Evolutionary conservation across 2,797 vertebrate genomes (phyloP).

Genomic region (Coilia nasus): DNA sequence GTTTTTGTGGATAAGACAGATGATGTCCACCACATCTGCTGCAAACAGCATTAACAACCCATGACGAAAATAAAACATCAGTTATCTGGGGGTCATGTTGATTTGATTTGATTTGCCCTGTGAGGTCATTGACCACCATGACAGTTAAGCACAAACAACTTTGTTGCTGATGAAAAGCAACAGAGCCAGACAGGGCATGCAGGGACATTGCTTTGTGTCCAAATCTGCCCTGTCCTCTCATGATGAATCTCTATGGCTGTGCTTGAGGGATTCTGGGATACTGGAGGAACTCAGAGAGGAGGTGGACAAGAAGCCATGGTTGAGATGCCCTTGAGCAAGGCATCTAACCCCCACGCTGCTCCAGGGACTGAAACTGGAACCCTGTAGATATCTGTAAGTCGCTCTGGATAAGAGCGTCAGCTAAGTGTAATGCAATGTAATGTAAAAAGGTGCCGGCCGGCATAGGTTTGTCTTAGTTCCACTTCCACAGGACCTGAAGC

Average conservation of each 20-base stretch:
- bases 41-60: not conserved
- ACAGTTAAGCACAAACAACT: not conserved
- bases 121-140: not conserved
- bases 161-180: not conserved
- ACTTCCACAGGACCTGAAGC: conserved; percentile 37
- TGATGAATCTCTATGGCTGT: not conserved
- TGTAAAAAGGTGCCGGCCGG: too few relatives aligned
- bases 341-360: too few relatives aligned
- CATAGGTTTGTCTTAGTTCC: conserved; percentile 40
- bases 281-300: not conserved
- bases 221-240: not conserved
- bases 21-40: not conserved
- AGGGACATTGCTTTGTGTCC: not conserved
- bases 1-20: not conserved
- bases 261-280: not conserved
- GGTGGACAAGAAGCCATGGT: too few relatives aligned
- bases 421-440: too few relatives aligned
- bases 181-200: not conserved
- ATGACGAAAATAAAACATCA: not conserved
- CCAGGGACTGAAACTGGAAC: too few relatives aligned
- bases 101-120: not conserved
- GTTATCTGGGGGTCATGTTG: conserved; percentile 34
- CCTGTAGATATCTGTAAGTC: too few relatives aligned
- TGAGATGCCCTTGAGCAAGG: too few relatives aligned
- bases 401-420: too few relatives aligned